These are phyloP conservation scores for Cathartes aura DNA, from an alignment of 2,113 vertebrate genomes.

Conservation along the genomic window DNA sequence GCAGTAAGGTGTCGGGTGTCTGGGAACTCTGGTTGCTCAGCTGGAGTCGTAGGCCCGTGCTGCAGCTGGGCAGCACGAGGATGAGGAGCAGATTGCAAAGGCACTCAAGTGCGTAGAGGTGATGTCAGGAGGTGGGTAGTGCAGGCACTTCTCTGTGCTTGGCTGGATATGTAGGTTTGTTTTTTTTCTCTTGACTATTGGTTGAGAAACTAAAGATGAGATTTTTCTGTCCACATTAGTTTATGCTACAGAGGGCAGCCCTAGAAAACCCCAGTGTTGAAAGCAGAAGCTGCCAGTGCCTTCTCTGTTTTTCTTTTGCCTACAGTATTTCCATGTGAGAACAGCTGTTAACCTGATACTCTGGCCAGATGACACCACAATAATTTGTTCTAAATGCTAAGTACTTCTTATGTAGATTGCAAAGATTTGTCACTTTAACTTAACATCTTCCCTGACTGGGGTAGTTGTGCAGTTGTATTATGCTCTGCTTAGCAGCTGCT, in stretches of 20 bases:
- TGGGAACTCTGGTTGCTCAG: not conserved
- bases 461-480: not conserved
- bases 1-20: not conserved
- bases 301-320: not conserved
- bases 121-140: not conserved
- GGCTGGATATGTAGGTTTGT: not conserved
- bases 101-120: fast-evolving
- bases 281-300: not conserved
- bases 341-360: not conserved
- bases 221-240: not conserved
- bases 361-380: not conserved
- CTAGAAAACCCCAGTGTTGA: not conserved
- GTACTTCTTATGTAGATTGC: not conserved
- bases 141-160: not conserved
- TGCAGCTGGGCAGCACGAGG: not conserved
- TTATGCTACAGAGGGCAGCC: not conserved
- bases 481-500: not conserved
- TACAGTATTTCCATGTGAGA: not conserved
- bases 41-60: fast-evolving
- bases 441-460: not conserved
- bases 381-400: not conserved
- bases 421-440: not conserved
- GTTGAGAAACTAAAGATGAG: not conserved
- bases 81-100: not conserved
- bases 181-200: not conserved